Evolutionary conservation across 2,797 vertebrate species (phyloP), one percentile per base, ranked within the genome.

Genomic region (Mergus octosetaceus): DNA sequence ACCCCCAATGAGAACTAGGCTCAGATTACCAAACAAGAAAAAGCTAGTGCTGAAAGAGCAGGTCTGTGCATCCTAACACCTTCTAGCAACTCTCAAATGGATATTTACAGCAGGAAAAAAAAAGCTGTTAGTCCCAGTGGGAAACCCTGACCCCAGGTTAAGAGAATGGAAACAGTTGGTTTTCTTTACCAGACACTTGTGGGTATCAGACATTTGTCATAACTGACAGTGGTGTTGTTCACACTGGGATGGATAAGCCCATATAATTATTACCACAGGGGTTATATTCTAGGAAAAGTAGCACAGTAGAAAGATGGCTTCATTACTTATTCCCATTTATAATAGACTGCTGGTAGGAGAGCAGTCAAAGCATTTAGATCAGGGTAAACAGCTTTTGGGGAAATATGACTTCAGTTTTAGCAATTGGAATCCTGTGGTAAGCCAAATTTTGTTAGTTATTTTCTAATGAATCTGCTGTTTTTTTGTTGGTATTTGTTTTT

Each of bases 161-260:
- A 82, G 64, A 80, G 87, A 94, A 93, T 77, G 72, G 76, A 93
- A 95, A 80, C 43, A 85, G 77, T 27, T 79, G 87, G 56, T 89
- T 95, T 93, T 93, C 75, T 90, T 88, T 85, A 51, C 92, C 83
- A 70, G 56, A 72, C 79, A 94, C 74, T 91, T 91, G 56, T 93
- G 71, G 32, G n/a, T 90, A 92, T 90, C 71, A 94, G 84, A 53
- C 54, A 39, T 94, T 94, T 93, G 83, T 92, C 80, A 72, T 85
- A 96, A 97, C 96, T 97, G 83, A 91, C 89, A 94, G 94, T 38
- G 58, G 78, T 82, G 89, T n/a, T 93, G 91, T 96, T 97, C 94
- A 96, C 85, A 85, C 86, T 89, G 90, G 77, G 91, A 73, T 83
- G 82, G 86, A 73, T 87, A 96, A 95, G 28, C 71, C 60, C 61